These are phyloP conservation scores for Melipona beecheii DNA, from an alignment of 2,888 invertebrate genomes.

Conservation along the genomic window DNA sequence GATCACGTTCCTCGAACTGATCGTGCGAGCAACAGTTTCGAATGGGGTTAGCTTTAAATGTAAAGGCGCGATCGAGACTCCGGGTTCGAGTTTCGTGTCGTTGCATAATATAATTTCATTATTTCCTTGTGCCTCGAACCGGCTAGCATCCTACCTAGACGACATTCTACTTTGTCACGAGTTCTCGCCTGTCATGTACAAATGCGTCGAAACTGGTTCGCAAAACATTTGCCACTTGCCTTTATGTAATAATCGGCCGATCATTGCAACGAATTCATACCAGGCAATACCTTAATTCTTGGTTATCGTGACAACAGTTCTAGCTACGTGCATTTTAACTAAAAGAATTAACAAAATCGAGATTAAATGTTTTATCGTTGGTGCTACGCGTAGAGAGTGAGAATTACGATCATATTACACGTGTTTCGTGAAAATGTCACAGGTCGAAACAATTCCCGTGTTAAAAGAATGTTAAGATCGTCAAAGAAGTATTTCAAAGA, in stretches of 20 bases:
- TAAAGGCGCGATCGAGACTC: constrained; percentile 57
- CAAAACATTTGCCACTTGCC: background rate
- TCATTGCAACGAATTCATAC: no score
- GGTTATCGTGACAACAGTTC: background rate
- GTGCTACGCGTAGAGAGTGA: background rate
- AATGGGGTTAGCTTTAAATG: constrained; percentile 53
- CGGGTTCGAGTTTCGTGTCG: constrained; percentile 6
- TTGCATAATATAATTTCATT: constrained; percentile 33
- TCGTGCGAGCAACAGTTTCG: constrained; percentile 70
- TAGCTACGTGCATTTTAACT: background rate
- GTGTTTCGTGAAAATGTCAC: background rate
- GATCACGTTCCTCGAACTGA: constrained; percentile 72
- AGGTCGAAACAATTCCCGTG: background rate
- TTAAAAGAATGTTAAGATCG: background rate
- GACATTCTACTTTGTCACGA: constrained; percentile 13
- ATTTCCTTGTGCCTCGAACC: constrained; percentile 3
- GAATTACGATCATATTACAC: background rate
- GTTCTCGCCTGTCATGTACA: background rate
- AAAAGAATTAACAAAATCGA: background rate
- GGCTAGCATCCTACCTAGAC: constrained; percentile 6
- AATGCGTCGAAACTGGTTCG: constrained; percentile 3
- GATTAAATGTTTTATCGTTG: background rate
- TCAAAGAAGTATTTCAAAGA: background rate
- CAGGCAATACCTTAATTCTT: background rate
- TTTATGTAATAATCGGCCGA: background rate